These are phyloP conservation scores for Palythoa grandis DNA, from an alignment of 92 coral and sea anemone genomes.

Conservation along the genomic window DNA sequence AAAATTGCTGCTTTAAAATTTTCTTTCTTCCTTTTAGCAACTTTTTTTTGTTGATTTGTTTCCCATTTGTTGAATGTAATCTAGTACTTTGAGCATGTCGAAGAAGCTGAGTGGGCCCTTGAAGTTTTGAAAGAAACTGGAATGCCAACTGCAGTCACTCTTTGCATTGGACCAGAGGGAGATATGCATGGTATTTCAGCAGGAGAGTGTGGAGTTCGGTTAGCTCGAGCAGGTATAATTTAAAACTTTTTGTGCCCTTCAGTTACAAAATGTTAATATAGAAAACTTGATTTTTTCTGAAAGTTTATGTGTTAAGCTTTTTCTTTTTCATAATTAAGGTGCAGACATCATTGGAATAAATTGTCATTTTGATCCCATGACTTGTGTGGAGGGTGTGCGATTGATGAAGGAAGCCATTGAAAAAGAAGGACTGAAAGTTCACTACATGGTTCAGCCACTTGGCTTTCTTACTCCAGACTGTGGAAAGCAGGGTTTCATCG, in stretches of 20 bases:
- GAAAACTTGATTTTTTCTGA: not conserved
- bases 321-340: constrained; percentile 56
- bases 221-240: too few relatives aligned
- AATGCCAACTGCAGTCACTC: constrained; percentile 85
- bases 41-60: not conserved
- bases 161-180: constrained; percentile 97
- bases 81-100: constrained; percentile 89
- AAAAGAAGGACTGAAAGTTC: constrained; percentile 85
- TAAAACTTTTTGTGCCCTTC: not conserved
- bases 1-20: too few relatives aligned
- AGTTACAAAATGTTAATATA: too few relatives aligned
- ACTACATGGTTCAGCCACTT: constrained; percentile 93
- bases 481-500: too few relatives aligned
- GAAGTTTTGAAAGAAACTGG: constrained; percentile 81
- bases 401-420: constrained; percentile 51
- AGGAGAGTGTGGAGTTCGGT: too few relatives aligned
- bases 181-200: constrained; percentile 77
- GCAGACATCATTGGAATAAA: constrained; percentile 51
- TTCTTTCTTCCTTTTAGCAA: too few relatives aligned
- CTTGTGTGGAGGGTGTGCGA: constrained; percentile 74
- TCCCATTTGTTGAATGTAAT: constrained; percentile 13
- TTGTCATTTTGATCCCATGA: constrained; percentile 92
- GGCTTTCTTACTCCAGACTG: constrained; percentile 50
- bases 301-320: not conserved
- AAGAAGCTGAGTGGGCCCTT: too few relatives aligned